Evolutionary conservation across 1,140 invertebrate species (phyloP).

Genomic region (Psilanteris sp.): DNA sequence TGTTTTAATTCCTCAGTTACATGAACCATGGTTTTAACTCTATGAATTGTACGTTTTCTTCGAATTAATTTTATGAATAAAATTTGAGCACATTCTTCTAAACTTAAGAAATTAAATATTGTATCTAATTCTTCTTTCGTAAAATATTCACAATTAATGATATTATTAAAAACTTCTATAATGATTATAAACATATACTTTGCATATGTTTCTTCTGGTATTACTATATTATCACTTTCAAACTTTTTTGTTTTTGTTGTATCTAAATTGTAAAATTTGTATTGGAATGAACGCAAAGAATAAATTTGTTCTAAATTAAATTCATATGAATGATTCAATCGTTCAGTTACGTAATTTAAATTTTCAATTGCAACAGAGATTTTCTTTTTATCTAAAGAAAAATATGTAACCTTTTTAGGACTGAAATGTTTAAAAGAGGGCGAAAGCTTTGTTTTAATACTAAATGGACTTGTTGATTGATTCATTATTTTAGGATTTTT

Average conservation of each 20-base stretch:
- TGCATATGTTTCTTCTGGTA: constrained; percentile 64
- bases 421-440: not conserved
- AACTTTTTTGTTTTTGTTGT: constrained; percentile 46
- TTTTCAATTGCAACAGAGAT: constrained; percentile 58
- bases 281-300: constrained; percentile 39
- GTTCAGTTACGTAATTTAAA: constrained; percentile 69
- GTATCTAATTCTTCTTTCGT: constrained; percentile 65
- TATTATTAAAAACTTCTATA: constrained; percentile 66
- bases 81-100: constrained; percentile 65
- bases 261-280: constrained; percentile 42
- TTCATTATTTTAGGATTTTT: too few relatives aligned
- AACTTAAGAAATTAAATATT: constrained; percentile 64
- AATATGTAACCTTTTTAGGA: constrained; percentile 38
- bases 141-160: constrained; percentile 74
- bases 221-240: constrained; percentile 61
- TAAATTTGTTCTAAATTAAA: constrained; percentile 72
- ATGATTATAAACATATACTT: constrained; percentile 62
- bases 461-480: constrained; percentile 5
- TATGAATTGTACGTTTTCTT: constrained; percentile 67
- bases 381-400: constrained; percentile 30
- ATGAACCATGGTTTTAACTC: constrained; percentile 44
- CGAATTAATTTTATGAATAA: constrained; percentile 70
- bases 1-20: not conserved
- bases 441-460: constrained; percentile 10
- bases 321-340: constrained; percentile 50